Percentiles rank a stretch among this genome's conserved stretches.
Conservation (phyloP, 2,888 invertebrate species). For the Thecophora atra region DNA sequence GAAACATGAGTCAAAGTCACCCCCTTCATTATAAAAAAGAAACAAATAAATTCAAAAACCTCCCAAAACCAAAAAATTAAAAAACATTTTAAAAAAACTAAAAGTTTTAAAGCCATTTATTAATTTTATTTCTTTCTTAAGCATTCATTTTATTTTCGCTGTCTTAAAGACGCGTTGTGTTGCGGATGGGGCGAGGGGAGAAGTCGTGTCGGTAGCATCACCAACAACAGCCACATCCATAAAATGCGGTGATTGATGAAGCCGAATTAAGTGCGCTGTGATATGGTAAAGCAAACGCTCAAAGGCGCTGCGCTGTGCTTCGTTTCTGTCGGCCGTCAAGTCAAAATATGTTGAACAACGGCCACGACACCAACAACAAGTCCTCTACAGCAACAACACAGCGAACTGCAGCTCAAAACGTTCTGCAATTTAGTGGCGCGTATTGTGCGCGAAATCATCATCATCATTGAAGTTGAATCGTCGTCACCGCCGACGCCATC, state of each 20-base stretch:
- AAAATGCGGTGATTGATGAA: slow-evolving; percentile 53
- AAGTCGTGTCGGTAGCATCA: slow-evolving; percentile 29
- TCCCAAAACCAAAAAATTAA: slow-evolving; percentile 31
- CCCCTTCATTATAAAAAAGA: slow-evolving; percentile 26
- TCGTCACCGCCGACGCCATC: slow-evolving; percentile 40
- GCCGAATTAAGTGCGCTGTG: slow-evolving; percentile 51
- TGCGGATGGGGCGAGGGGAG: slow-evolving; percentile 28
- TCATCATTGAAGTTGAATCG: slow-evolving; percentile 44
- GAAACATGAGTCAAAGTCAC: slow-evolving; percentile 31
- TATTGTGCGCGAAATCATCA: slow-evolving; percentile 50
- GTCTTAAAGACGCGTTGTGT: slow-evolving; percentile 1
- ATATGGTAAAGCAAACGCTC: slow-evolving; percentile 31
- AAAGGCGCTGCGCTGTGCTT: slow-evolving; percentile 7
- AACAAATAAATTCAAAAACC: slow-evolving; percentile 35
- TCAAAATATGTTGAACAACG: slow-evolving; percentile 29
- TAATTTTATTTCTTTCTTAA: slow-evolving; percentile 41
- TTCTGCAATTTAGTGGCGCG: slow-evolving; percentile 50
- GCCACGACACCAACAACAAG: slow-evolving; percentile 25
- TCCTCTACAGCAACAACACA: slow-evolving; percentile 34
- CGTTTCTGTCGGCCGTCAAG: slow-evolving; percentile 21
- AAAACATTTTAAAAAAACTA: slow-evolving; percentile 28
- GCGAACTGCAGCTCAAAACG: slow-evolving; percentile 39
- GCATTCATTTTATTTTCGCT: slow-evolving; percentile 19
- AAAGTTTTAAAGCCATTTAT: slow-evolving; percentile 41
- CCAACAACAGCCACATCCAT: slow-evolving; percentile 44